Base-by-base conservation (phyloP, 1,140 invertebrate genomes). In the Calycopis cecrops region DNA sequence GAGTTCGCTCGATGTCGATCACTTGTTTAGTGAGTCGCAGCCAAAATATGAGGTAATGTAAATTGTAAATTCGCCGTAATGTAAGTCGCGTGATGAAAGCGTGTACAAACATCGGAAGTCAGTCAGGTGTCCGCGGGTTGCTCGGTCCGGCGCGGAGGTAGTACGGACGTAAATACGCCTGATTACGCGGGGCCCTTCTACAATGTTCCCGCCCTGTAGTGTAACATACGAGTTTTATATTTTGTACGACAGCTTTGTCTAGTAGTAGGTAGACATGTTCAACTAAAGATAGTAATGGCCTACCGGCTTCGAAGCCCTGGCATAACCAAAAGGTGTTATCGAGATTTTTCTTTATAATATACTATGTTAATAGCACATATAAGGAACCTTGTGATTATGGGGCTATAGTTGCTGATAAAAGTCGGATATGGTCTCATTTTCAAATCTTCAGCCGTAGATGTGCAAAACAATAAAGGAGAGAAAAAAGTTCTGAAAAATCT, bases 101-200 rank as follows among this genome's bases (percentile, higher is more conserved):
- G 33, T 33, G 48, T 11, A 21, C n/a, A 50, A 35, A 50, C 51
- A 61, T 49, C 59, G 59, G 54, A 61, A 57, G 59, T 61, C 55
- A 57, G 55, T 57, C 55, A 61, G 59, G 57, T 59, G 51, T 58
- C 44, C 37, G 37, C n/a, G n/a, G 21, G 21, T 28, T 28, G 40
- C 14, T 9, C 40, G 40, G 12, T 16, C 40, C 38, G 38, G 38
- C 38, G 38, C 38, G 38, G 18, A 21, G 48, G 21, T 33, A 50
- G 12, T 50, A 33, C 28, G 42, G 56, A 61, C 16, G 35, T 55
- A 48, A 37, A 28, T n/a, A 42, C 44, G 51, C 48, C 21, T 28
- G 21, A 28, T 12, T 55, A 9, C 28, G 8, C 21, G 18, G 14
- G 48, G 18, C 17, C 11, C 48, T 51, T 55, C 48, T 47, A 51